These are phyloP conservation scores for Varecia variegata DNA, from an alignment of 2,797 vertebrate genomes.

Conservation along the genomic window DNA sequence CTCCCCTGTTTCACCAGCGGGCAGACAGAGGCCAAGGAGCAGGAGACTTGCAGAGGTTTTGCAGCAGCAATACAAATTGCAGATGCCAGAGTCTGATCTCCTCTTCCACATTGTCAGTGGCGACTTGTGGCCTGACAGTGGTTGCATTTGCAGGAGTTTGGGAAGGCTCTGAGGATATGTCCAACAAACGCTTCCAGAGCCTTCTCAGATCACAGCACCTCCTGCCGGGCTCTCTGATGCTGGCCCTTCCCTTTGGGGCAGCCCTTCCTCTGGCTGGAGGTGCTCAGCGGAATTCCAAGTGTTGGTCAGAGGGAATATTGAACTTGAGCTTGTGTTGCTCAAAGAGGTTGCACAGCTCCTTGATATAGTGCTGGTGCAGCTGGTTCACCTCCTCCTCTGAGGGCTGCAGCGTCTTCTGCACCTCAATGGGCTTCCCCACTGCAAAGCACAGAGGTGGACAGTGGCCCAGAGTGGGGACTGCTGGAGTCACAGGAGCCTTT, in stretches of 20 bases:
- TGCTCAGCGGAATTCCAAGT: slow-evolving; percentile 89
- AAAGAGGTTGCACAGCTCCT: slow-evolving; percentile 90
- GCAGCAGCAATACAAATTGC: not conserved
- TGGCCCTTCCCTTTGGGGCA: not conserved
- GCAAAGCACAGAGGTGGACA: slow-evolving; percentile 57
- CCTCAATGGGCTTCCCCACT: slow-evolving; percentile 94
- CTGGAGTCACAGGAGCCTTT: not conserved
- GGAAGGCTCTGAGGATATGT: not conserved
- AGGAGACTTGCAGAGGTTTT: not conserved
- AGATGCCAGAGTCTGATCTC: not conserved
- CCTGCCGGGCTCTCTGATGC: not conserved
- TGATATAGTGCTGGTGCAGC: slow-evolving; percentile 90
- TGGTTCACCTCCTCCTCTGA: slow-evolving; percentile 86
- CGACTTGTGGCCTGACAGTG: not conserved
- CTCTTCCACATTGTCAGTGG: not conserved
- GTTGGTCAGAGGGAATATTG: slow-evolving; percentile 88
- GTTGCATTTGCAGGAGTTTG: not conserved
- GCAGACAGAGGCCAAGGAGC: not conserved
- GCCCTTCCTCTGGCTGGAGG: not conserved
- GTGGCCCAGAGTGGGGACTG: not conserved
- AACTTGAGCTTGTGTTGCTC: slow-evolving; percentile 93
- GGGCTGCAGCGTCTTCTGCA: slow-evolving; percentile 86
- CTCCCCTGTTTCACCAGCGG: not conserved
- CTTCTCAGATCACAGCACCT: not conserved
- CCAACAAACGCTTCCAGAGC: not conserved